Percentiles rank a stretch among this genome's conserved stretches.
phyloP scores from a whole-genome alignment of 1,140 invertebrate species.

The Aphelinus certus region DNA sequence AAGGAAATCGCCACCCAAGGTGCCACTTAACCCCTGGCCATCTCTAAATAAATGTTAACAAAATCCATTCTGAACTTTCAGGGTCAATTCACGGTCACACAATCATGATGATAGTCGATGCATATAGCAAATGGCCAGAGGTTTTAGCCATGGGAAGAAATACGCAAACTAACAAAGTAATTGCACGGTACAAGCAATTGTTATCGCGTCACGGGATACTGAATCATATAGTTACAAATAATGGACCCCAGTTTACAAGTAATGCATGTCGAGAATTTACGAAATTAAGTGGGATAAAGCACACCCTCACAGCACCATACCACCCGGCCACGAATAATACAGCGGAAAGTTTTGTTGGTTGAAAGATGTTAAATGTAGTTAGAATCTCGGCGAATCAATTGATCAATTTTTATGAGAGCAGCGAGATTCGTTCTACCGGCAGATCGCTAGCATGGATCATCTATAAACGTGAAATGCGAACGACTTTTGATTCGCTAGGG shows the following conservation, averaged over 20 bases:
- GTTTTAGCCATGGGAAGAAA: not conserved
- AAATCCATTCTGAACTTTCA: not conserved
- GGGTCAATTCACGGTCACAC: too few species aligned
- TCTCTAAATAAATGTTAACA: constrained; percentile 37
- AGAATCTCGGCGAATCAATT: constrained; percentile 14
- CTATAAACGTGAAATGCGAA: too few species aligned
- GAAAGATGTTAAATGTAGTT: constrained; percentile 41
- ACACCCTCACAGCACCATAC: constrained; percentile 48
- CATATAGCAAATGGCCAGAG: too few species aligned
- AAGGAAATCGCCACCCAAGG: too few species aligned
- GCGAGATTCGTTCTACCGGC: not conserved
- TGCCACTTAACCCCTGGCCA: constrained; percentile 53
- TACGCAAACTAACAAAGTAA: constrained; percentile 33
- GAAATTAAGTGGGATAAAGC: constrained; percentile 47
- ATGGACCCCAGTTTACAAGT: too few species aligned
- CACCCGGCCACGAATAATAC: constrained; percentile 53
- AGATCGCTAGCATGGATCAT: not conserved
- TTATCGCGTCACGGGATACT: too few species aligned
- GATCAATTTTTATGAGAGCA: constrained; percentile 3
- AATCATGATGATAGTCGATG: too few species aligned
- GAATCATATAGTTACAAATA: too few species aligned
- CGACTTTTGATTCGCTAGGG: too few species aligned
- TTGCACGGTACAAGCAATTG: constrained; percentile 44
- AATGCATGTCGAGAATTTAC: too few species aligned
- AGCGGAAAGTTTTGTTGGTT: constrained; percentile 51